Evolutionary conservation across 2,888 invertebrate genomes (phyloP), one percentile per base, ranked within the genome.

Genomic region (Drosophila atripex): DNA sequence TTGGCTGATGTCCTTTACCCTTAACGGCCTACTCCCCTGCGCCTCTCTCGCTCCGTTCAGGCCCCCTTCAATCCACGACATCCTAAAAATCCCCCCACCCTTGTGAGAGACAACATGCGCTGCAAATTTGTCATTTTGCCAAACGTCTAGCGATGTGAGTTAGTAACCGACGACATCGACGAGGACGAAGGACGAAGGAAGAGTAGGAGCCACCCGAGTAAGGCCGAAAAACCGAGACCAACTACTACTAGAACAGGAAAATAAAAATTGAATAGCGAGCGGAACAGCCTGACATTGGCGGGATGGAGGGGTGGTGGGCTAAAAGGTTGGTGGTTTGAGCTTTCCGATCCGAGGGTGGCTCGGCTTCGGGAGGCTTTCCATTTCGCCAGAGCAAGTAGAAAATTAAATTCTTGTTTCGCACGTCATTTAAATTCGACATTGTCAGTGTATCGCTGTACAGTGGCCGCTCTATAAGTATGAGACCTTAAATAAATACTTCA

Each of bases 351-450:
- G 38, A 28, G 63, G 64, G 30, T 35, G 25, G 45, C 12, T 32
- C 12, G 9, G 25, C 25, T 49, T 47, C 16, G 41, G 50, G 49
- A 30, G 61, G 60, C 43, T 57, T 49, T 61, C 35, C 45, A 64
- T 69, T 58, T 50, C 35, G 52, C 46, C 49, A 30, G 50, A 28
- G 41, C 68, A 54, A 82, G 78, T 70, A 78, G 83, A 89, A 90
- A 90, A 90, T 89, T 79, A 88, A 89, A 89, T 90, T 90, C 89
- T 86, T 87, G 79, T 87, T 89, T 90, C 82, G 87, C 87, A 85
- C 88, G 87, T 87, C 90, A 88, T 89, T 89, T 89, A 86, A 86
- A 88, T 90, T 83, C 87, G 80, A 80, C 86, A 88, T 72, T 80
- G 88, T 75, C 86, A 73, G 69, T 64, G 65, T 53, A 56, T 58